A percentile compares a stretch with the other conserved stretches of the same genome.
phyloP scores from a whole-genome alignment of 2,797 vertebrate genomes.

The Paratrypauchen microcephalus region DNA sequence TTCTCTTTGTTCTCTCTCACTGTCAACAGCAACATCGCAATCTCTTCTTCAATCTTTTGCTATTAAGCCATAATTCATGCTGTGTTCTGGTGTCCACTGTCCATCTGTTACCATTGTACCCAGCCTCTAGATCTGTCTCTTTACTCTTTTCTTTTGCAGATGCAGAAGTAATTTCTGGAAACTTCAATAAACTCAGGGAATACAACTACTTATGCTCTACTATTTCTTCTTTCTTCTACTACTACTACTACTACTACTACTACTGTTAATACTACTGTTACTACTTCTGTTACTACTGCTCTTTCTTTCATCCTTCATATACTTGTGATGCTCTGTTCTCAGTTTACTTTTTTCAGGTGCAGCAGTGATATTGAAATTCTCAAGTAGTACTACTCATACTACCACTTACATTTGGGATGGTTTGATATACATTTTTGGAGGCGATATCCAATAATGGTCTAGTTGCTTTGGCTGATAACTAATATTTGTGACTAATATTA shows the following conservation, averaged over 20 bases:
- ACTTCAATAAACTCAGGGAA: constrained; percentile 34
- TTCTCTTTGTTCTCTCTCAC: no score
- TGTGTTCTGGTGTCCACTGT: constrained; percentile 35
- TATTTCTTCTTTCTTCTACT: neutral
- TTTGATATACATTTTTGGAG: no score
- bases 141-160: constrained; percentile 64
- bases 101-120: constrained; percentile 43
- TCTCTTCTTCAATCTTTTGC: constrained; percentile 22
- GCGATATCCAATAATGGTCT: no score
- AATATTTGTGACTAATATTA: no score
- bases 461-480: no score
- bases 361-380: neutral
- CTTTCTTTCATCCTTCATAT: neutral
- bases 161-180: constrained; percentile 29
- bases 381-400: neutral
- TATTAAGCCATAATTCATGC: constrained; percentile 17
- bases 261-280: neutral
- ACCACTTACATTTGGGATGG: neutral
- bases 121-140: constrained; percentile 54
- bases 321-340: neutral
- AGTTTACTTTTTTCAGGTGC: neutral
- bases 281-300: no score
- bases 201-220: constrained; percentile 7
- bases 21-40: constrained; percentile 20
- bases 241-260: neutral